Base-by-base conservation (phyloP, 2,888 invertebrate genomes). In the Drosophila maculinotata region DNA sequence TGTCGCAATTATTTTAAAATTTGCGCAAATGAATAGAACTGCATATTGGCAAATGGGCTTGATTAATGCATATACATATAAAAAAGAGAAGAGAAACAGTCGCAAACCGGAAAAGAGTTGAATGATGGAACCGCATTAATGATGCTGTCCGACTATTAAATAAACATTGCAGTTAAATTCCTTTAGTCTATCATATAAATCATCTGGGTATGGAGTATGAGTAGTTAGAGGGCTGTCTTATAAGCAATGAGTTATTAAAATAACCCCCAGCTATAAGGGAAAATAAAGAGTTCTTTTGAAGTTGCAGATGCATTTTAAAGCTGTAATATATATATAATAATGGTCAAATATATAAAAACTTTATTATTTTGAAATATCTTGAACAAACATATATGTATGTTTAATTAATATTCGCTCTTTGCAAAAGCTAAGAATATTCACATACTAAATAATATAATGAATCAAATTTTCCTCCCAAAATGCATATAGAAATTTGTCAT, bases 1-100 rank as follows among this genome's bases (percentile, higher is more conserved):
- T 80, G 85, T 72, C 51, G 82, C 69, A 85, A 80, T 80, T 80
- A 79, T 71, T 68, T 70, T 47, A 65, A 69, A 72, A 49, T 74
- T 68, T 78, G 49, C 65, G 51, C 60, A 57, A 69, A 74, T 66
- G 68, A 74, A 69, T 80, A 64, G 78, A 77, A 48, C 39, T 51
- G 48, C 66, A 41, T 65, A 79, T 60, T 74, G 69, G 49, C 59
- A 73, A 73, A 74, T 69, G 49, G 14, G 38, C 75, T 68, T 77
- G 78, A 77, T 80, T 80, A 64, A 68, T 80, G 74, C n/a, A 36
- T 10, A 15, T 9, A 38, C n/a, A 63, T 7, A 28, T n/a, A 8
- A 23, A 39, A 17, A 35, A 8, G 15, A 28, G 39, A 45, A 33
- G 26, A 36, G 44, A 63, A 76, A 60, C 51, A 49, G n/a, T 39